These are phyloP conservation scores for Rhadinocentrus ornatus DNA, from an alignment of 2,797 vertebrate genomes.

Conservation along the genomic window DNA sequence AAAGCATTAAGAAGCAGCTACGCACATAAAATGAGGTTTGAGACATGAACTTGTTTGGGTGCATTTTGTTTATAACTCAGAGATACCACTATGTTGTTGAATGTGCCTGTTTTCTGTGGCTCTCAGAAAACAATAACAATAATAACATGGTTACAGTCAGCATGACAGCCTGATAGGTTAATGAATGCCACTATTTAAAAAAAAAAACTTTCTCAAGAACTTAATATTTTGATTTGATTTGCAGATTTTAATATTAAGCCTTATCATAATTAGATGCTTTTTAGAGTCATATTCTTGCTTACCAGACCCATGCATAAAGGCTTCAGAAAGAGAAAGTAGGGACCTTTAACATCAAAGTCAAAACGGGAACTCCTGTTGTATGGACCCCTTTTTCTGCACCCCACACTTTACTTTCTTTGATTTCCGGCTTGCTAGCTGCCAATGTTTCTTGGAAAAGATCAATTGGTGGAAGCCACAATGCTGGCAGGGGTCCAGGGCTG, in stretches of 20 bases:
- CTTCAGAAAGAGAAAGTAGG: neutral
- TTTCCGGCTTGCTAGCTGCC: constrained; percentile 42
- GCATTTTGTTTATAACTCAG: constrained; percentile 1
- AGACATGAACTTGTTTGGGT: constrained; percentile 25
- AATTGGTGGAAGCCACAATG: constrained; percentile 52
- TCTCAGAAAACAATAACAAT: constrained; percentile 19
- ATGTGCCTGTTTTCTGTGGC: neutral
- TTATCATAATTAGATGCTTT: neutral
- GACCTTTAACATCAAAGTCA: neutral
- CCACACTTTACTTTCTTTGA: constrained; percentile 23
- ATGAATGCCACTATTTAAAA: neutral
- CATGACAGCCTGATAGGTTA: neutral
- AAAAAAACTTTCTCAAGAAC: neutral
- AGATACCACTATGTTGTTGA: constrained; percentile 31
- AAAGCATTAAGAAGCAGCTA: neutral
- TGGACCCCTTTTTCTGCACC: neutral
- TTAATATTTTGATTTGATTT: neutral
- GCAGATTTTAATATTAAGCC: neutral
- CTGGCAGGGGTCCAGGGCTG: constrained; percentile 34
- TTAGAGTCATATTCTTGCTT: neutral
- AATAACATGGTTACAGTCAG: constrained; percentile 32
- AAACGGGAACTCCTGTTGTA: constrained; percentile 23
- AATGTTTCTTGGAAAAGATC: constrained; percentile 66
- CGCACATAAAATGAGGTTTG: neutral
- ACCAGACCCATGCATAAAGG: neutral